These are phyloP conservation scores for Zaprionus ornatus DNA, from an alignment of 1,140 invertebrate genomes.

Conservation along the genomic window DNA sequence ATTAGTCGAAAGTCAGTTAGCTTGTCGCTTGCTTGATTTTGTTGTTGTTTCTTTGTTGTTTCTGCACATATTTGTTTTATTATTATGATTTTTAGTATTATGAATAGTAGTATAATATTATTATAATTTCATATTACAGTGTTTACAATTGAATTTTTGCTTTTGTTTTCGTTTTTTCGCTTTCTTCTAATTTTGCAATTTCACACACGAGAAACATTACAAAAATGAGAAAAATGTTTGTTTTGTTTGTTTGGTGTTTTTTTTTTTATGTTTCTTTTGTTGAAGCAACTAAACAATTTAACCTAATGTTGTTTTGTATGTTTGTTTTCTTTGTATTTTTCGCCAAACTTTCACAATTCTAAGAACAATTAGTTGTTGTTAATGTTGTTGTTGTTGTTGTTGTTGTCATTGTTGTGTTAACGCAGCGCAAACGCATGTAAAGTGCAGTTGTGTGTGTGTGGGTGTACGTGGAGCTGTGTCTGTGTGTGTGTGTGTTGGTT, in stretches of 20 bases:
- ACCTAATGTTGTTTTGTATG: conserved; percentile 37
- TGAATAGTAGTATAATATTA: conserved; percentile 17
- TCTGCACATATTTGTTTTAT: conserved; percentile 15
- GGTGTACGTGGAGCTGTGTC: conserved; percentile 5
- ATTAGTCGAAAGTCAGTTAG: conserved; percentile 37
- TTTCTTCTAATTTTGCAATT: conserved; percentile 31
- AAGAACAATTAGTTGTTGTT: conserved; percentile 49
- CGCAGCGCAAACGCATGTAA: conserved; percentile 70
- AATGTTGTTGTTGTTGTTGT: conserved; percentile 23
- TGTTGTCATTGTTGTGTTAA: conserved; percentile 15
- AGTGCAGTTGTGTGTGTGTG: conserved; percentile 15
- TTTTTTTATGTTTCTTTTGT: conserved; percentile 43
- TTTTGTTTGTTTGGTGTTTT: conserved; percentile 23
- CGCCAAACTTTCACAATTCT: conserved; percentile 46
- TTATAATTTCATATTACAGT: conserved; percentile 52
- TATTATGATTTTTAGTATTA: conserved; percentile 30
- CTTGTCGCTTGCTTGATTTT: conserved; percentile 3
- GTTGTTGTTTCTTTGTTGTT: conserved; percentile 10
- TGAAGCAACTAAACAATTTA: conserved; percentile 48
- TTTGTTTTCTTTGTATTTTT: conserved; percentile 38
- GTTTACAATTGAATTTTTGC: conserved; percentile 59
- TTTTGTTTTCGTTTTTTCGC: conserved; percentile 46
- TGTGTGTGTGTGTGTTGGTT: conserved; percentile 13
- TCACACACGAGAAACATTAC: conserved; percentile 57
- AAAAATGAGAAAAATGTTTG: conserved; percentile 32